These are phyloP conservation scores for Drosophila lowei DNA, from an alignment of 1,140 invertebrate species.

Conservation along the genomic window DNA sequence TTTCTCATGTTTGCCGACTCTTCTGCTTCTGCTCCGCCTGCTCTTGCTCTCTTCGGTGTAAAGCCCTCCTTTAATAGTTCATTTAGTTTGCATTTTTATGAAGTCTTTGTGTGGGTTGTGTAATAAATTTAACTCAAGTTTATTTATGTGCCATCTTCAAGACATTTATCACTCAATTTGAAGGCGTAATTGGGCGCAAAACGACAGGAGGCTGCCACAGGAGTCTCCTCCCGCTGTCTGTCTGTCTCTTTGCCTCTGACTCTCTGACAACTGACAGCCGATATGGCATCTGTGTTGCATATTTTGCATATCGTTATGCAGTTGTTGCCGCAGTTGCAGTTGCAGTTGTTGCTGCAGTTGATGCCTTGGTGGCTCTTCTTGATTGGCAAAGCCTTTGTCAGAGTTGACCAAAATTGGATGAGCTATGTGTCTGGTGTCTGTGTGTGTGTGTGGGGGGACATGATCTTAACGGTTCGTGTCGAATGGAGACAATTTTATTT, in stretches of 20 bases:
- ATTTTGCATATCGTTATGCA: conserved; percentile 80
- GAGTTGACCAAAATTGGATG: conserved; percentile 55
- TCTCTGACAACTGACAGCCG: conserved; percentile 42
- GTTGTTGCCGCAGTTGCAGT: conserved; percentile 16
- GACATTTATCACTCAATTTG: conserved; percentile 82
- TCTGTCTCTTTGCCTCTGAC: conserved; percentile 16
- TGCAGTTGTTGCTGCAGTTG: conserved; percentile 1
- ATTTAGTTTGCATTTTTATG: conserved; percentile 82
- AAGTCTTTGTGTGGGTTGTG: conserved; percentile 80
- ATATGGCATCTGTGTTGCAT: conserved; percentile 71
- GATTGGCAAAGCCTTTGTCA: conserved; percentile 54
- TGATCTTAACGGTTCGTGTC: conserved; percentile 53
- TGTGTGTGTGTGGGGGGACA: conserved; percentile 15
- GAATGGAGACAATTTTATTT: conserved; percentile 46
- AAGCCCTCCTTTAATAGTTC: conserved; percentile 71
- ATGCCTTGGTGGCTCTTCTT: conserved; percentile 49
- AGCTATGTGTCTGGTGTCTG: conserved; percentile 2
- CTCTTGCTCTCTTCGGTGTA: too few species aligned
- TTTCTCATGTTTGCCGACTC: conserved; percentile 68
- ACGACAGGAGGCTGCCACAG: conserved; percentile 64
- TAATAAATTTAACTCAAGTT: conserved; percentile 81
- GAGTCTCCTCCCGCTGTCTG: conserved; percentile 19
- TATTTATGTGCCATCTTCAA: conserved; percentile 77
- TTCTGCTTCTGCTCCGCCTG: too few species aligned
- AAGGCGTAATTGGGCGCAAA: conserved; percentile 80